A percentile compares a stretch with the other conserved stretches of the same genome.
phyloP scores from a whole-genome alignment of 1,140 invertebrate species.

The Rhagoletis pomonella region DNA sequence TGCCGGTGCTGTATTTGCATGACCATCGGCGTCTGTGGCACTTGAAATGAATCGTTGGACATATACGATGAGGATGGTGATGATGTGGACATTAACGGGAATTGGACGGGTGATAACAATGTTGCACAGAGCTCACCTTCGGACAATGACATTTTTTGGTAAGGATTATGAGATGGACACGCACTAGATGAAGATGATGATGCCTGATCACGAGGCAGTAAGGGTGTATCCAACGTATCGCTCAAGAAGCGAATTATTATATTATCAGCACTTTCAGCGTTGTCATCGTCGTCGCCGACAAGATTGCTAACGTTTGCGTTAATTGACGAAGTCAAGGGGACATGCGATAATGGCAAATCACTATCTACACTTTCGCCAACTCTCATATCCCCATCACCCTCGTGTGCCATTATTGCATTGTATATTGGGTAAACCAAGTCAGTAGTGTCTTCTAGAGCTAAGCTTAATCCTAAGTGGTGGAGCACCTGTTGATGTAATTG shows the following conservation, averaged over 20 bases:
- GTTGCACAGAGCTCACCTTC: constrained; percentile 17
- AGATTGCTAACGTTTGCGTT: constrained; percentile 21
- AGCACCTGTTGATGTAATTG: constrained; percentile 70
- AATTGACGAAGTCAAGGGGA: constrained; percentile 55
- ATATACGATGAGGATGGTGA: constrained; percentile 18
- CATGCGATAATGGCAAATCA: constrained; percentile 55
- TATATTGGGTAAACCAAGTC: constrained; percentile 55
- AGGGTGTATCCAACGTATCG: constrained; percentile 28
- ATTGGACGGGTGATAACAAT: constrained; percentile 32
- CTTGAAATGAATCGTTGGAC: neutral
- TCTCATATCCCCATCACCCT: constrained; percentile 52
- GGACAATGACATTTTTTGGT: neutral
- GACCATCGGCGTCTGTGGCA: neutral
- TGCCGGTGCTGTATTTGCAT: constrained; percentile 17
- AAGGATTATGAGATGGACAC: neutral
- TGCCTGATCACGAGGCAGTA: neutral
- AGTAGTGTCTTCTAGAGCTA: constrained; percentile 61
- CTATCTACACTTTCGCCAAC: constrained; percentile 57
- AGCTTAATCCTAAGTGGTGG: constrained; percentile 67
- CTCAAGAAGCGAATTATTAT: constrained; percentile 52
- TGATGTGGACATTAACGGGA: constrained; percentile 1
- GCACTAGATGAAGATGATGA: neutral
- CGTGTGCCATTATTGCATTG: constrained; percentile 45
- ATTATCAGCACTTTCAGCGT: constrained; percentile 48
- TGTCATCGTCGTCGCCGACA: constrained; percentile 23